Evolutionary conservation across 2,797 vertebrate species (phyloP), one percentile per base, ranked within the genome.

Genomic region (Melanotaenia boesemani): DNA sequence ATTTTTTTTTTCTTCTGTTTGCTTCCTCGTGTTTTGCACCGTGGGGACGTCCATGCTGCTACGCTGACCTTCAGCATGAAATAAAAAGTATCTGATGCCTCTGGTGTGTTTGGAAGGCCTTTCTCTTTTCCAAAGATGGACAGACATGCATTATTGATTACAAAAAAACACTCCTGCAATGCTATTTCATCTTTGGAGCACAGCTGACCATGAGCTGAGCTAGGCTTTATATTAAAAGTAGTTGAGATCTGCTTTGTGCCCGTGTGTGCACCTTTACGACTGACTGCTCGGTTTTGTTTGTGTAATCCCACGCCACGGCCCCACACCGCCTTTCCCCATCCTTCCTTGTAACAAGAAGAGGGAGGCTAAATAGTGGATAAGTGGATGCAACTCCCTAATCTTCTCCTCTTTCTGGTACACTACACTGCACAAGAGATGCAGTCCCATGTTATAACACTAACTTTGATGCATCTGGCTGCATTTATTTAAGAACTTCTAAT

Each of bases 101-200:
- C 89, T 81, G 88, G 92, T 92, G 89, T 87, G 91, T 91, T 91
- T 82, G 81, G 86, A 89, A 84, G 89, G 86, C 81, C 81, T 92
- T 86, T 90, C 82, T 90, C 87, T 91, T 85, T 87, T 83, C 81
- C 79, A 79, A 92, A 93, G 93, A 93, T 85, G 90, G 90, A 91
- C 91, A 89, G 85, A 71, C 83, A 91, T 93, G 86, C 92, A 94
- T 93, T 94, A 94, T 94, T 94, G 91, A 94, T 93, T 80, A 91
- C 79, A 91, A 32, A 32, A 32, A 92, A 94, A 92, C 92, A 91
- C 89, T 93, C 87, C 88, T 90, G 90, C 90, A 64, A 85, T 88
- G 89, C 90, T 81, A 90, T 93, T 93, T 91, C 85, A 91, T 90
- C 89, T 89, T 77, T 87, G 81, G 22, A 68, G 74, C 79, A 55